Conservation (phyloP, 2,113 vertebrate species). For the Pachyramphus minor region DNA sequence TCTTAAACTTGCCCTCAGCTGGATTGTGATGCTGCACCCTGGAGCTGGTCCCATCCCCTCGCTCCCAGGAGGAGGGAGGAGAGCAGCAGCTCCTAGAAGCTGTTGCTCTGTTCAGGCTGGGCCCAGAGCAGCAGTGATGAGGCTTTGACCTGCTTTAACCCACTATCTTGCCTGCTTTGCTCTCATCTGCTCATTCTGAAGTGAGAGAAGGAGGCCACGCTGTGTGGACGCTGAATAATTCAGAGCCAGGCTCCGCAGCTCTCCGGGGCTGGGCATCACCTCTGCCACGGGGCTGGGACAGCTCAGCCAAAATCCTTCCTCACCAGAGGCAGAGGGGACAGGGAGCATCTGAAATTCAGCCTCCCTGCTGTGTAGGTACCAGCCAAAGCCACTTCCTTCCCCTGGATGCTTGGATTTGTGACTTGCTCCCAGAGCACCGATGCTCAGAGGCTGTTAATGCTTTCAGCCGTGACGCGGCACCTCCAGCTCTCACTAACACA, state of each 20-base stretch:
- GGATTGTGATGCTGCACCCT: neutral
- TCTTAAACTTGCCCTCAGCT: neutral
- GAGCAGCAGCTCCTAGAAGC: neutral
- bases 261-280: neutral
- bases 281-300: neutral
- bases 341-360: neutral
- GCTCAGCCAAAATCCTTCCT: neutral
- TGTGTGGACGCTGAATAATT: conserved; percentile 51
- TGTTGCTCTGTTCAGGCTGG: neutral
- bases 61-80: neutral
- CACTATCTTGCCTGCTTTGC: neutral
- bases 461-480: neutral
- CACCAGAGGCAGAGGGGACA: neutral
- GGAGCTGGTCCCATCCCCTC: neutral
- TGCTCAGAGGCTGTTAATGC: neutral
- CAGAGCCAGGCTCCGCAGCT: neutral
- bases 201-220: neutral
- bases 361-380: neutral
- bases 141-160: conserved; percentile 15
- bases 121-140: neutral
- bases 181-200: neutral
- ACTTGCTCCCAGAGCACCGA: neutral
- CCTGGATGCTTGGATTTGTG: neutral
- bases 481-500: neutral
- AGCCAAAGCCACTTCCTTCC: neutral